Base-by-base conservation (phyloP, 1,140 invertebrate species). In the Lepidurus couesii region DNA sequence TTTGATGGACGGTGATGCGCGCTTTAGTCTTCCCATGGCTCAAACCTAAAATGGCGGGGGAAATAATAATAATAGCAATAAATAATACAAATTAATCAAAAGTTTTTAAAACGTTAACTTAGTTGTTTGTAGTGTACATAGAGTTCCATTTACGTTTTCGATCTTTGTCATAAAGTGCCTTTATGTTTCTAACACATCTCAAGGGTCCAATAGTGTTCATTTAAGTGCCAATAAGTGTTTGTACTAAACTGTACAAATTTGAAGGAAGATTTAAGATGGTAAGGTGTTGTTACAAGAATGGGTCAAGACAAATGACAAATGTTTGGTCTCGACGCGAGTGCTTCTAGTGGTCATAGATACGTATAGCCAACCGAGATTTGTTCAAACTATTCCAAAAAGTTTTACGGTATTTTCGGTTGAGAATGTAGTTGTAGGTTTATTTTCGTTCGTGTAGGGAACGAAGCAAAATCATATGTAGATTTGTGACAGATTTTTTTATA, bases 271-370 rank as follows among this genome's bases (percentile, higher is more conserved):
- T 65, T 65, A 65, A 21, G 2, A 34, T 34, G 34, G 34, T 34
- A 4, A 4, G 4, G 53, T 21, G 16, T 47, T 47, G 16, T 65
- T 13, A 21, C 53, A 65, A 65, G 16, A n/a, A 65, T 65, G 53
- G 13, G 53, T 65, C 53, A 13, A n/a, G 53, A 65, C 53, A 13
- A 3, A 34, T 34, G 34, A 34, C 4, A 34, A 3, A 34, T 34
- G 34, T 21, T 65, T 65, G 21, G 53, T 65, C 53, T 65, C 21
- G 53, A 21, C 53, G 21, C 53, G 53, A 65, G 53, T 65, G 53
- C 53, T 65, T 65, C 53, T 65, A 65, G 53, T 65, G 53, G 53
- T 65, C 21, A 65, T 65, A 65, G 53, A 65, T 65, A 65, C 53
- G 53, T 65, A 65, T 13, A 34, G 16, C 53, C 16, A 65, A 65